phyloP scores from a whole-genome alignment of 1,140 invertebrate species.

The Drosophila nigrodunni region DNA sequence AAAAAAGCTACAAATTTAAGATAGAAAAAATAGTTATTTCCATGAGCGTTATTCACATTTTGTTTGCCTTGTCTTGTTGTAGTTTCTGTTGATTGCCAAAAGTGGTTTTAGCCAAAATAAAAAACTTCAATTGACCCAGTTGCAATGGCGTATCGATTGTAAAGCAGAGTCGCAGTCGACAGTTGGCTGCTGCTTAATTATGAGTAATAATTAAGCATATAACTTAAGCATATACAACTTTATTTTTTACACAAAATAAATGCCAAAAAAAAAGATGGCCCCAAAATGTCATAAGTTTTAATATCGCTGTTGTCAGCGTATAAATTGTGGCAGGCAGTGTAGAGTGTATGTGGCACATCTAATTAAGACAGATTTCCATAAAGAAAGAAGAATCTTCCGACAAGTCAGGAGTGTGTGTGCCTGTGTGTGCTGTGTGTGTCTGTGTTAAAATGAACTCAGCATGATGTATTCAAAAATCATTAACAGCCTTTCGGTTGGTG shows the following conservation, averaged over 20 bases:
- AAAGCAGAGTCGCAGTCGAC: not conserved
- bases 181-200: slow-evolving; percentile 17
- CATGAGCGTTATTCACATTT: not conserved
- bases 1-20: slow-evolving; percentile 17
- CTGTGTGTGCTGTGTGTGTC: slow-evolving; percentile 22
- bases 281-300: slow-evolving; percentile 22
- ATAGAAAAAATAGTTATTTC: slow-evolving; percentile 6
- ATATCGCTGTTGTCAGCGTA: slow-evolving; percentile 14
- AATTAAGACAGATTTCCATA: slow-evolving; percentile 68
- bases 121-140: slow-evolving; percentile 33
- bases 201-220: slow-evolving; percentile 6
- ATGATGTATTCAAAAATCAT: slow-evolving; percentile 77
- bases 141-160: not conserved
- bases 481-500: slow-evolving; percentile 56
- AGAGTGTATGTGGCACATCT: slow-evolving; percentile 55
- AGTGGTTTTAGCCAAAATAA: slow-evolving; percentile 27
- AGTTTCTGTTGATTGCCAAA: slow-evolving; percentile 27
- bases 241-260: not conserved
- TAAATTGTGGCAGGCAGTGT: slow-evolving; percentile 18
- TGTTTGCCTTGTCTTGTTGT: not conserved
- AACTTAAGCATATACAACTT: slow-evolving; percentile 24
- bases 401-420: slow-evolving; percentile 45
- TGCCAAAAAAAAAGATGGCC: slow-evolving; percentile 3
- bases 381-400: slow-evolving; percentile 31
- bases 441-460: slow-evolving; percentile 64